A percentile compares a stretch with the other conserved stretches of the same genome.
Conservation (phyloP, 2,113 vertebrate species). For the Thunnus maccoyii region DNA sequence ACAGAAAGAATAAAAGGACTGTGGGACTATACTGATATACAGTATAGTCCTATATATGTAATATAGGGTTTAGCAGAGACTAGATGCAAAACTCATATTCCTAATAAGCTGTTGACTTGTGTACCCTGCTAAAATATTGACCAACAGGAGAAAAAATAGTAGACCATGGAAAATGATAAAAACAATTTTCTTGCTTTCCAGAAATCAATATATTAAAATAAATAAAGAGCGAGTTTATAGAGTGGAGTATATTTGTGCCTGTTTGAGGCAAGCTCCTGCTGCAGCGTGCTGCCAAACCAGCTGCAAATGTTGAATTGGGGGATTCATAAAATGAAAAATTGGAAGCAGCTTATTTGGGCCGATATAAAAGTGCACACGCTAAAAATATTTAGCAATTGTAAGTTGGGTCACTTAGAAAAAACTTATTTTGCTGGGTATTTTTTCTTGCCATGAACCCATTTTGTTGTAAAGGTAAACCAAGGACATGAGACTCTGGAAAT, state of each 20-base stretch:
- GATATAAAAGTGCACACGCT: background rate
- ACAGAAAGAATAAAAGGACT: background rate
- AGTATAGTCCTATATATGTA: background rate
- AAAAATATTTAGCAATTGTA: background rate
- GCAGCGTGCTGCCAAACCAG: background rate
- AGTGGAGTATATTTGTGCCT: background rate
- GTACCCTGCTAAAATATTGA: background rate
- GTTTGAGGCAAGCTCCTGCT: background rate
- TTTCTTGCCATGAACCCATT: background rate
- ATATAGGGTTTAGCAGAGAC: background rate
- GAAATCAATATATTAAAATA: slow-evolving; percentile 5
- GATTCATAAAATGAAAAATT: background rate
- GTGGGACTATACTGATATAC: background rate
- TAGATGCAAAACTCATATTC: background rate
- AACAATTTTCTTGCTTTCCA: background rate
- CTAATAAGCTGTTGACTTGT: background rate
- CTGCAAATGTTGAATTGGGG: background rate
- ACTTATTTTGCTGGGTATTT: background rate
- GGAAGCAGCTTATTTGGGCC: background rate
- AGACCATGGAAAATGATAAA: background rate
- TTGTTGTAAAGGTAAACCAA: slow-evolving; percentile 3
- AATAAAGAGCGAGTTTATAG: background rate
- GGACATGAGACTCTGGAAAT: slow-evolving; percentile 27
- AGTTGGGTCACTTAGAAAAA: background rate
- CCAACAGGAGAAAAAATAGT: background rate